Evolutionary conservation across 1,140 invertebrate species (phyloP).

Genomic region (Macrocentrus cingulum): DNA sequence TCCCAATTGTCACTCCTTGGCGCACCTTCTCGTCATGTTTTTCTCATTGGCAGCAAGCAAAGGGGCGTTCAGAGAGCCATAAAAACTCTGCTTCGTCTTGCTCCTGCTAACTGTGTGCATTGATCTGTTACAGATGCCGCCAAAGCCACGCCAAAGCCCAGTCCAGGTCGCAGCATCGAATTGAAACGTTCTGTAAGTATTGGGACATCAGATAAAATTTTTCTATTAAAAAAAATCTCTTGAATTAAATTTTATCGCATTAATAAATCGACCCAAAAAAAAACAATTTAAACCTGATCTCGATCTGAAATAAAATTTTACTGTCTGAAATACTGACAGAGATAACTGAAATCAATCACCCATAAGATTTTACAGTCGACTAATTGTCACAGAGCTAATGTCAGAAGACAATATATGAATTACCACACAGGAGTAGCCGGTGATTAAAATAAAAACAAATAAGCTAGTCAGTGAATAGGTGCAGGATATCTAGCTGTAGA

Average conservation of each 20-base stretch:
- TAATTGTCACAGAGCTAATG: no score
- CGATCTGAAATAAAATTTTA: neutral
- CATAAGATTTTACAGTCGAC: no score
- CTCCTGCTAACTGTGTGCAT: constrained; percentile 20
- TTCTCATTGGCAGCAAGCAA: neutral
- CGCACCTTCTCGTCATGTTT: no score
- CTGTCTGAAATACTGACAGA: neutral
- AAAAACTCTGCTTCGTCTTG: neutral
- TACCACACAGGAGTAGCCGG: neutral
- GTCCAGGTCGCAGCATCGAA: constrained; percentile 39
- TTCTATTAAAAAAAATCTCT: no score
- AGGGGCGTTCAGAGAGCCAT: neutral
- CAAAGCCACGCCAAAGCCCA: constrained; percentile 34
- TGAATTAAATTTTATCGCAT: neutral
- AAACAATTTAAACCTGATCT: no score
- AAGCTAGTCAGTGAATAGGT: neutral
- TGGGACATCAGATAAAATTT: no score
- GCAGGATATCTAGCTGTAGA: neutral
- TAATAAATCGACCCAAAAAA: no score
- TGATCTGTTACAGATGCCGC: constrained; percentile 52
- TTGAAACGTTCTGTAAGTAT: constrained; percentile 29
- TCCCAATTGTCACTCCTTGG: neutral
- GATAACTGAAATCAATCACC: no score
- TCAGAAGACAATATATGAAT: no score
- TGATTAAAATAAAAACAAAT: neutral